Conservation (phyloP, 2,797 vertebrate genomes). For the Hirundo rustica region DNA sequence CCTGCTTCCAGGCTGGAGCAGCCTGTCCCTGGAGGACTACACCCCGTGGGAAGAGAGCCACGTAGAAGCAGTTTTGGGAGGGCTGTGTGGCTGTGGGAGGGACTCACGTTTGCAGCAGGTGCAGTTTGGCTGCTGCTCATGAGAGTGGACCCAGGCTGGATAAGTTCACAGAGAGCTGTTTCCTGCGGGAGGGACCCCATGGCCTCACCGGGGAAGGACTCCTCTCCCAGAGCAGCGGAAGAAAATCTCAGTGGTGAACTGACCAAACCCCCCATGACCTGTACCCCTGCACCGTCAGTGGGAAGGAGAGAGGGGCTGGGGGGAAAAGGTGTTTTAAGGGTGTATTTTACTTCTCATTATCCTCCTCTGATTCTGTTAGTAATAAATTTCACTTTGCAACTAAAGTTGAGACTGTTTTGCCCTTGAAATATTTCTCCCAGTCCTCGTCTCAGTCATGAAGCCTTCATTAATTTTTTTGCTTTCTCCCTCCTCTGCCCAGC, state of each 20-base stretch:
- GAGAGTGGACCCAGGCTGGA: background rate
- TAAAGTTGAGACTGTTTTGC: background rate
- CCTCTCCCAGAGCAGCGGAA: rapidly evolving
- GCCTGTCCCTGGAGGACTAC: background rate
- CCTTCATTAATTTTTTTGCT: rapidly evolving
- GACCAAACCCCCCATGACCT: background rate
- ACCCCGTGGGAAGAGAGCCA: background rate
- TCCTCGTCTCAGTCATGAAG: background rate
- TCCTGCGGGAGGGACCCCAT: background rate
- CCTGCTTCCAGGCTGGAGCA: background rate
- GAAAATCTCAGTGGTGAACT: background rate
- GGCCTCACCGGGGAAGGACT: background rate
- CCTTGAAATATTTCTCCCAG: background rate
- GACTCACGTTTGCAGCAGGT: background rate
- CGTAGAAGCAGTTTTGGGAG: background rate
- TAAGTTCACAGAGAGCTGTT: background rate
- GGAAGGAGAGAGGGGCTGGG: background rate
- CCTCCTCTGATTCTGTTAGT: background rate
- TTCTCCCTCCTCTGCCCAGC: background rate
- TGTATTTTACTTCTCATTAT: background rate
- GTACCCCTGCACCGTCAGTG: background rate
- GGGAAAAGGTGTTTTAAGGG: background rate
- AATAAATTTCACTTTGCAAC: background rate
- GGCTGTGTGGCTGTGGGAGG: background rate
- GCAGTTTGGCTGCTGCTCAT: background rate